phyloP scores from a whole-genome alignment of 37 sponge, comb jelly and placozoan genomes.

The Spongia lamella region DNA sequence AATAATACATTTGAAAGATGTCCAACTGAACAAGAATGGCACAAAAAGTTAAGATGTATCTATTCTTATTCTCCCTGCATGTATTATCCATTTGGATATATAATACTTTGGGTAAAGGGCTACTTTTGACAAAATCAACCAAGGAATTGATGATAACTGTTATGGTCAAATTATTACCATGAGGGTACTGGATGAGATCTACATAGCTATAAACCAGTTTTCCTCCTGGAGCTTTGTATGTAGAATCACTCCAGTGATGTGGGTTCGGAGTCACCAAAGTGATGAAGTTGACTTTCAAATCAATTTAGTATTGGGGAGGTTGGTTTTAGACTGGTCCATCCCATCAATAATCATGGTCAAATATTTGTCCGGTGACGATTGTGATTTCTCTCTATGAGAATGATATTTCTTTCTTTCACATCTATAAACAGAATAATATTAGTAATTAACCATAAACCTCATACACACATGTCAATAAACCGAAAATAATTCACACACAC shows the following conservation, averaged over 20 bases:
- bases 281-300: background rate
- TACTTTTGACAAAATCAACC: background rate
- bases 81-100: constrained; percentile 11
- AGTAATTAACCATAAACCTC: too few relatives aligned
- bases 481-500: too few relatives aligned
- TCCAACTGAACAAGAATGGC: constrained; percentile 2
- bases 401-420: background rate
- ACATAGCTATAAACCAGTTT: constrained; percentile 6
- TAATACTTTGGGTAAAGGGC: background rate
- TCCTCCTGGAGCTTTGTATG: constrained; percentile 17
- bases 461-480: too few relatives aligned
- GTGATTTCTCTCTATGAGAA: background rate
- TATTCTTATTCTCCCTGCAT: constrained; percentile 18
- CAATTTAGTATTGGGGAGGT: constrained; percentile 5
- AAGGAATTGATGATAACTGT: constrained; percentile 1
- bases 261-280: constrained; percentile 2
- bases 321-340: too few relatives aligned
- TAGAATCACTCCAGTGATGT: constrained; percentile 18
- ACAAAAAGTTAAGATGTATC: constrained; percentile 19
- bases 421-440: too few relatives aligned
- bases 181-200: constrained; percentile 16
- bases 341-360: background rate
- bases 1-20: too few relatives aligned
- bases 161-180: constrained; percentile 32
- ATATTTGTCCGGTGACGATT: background rate